phyloP scores from a whole-genome alignment of 2,113 vertebrate species.

The Noturus placidus region DNA sequence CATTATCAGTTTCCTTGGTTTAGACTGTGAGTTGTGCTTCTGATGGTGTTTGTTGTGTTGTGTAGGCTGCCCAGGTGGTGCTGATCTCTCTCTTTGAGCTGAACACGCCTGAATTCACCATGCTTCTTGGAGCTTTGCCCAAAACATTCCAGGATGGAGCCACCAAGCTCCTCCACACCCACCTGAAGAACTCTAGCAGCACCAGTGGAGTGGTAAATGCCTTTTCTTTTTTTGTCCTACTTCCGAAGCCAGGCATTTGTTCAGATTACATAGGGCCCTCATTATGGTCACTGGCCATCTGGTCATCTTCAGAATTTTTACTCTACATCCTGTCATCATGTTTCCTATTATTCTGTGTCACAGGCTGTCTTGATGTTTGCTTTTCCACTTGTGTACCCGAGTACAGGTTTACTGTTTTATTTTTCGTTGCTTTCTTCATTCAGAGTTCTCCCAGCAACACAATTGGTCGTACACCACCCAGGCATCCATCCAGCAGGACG shows the following conservation, averaged over 20 bases:
- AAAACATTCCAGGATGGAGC: slow-evolving; percentile 99
- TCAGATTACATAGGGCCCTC: neutral
- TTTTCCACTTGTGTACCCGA: neutral
- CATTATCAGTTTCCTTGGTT: neutral
- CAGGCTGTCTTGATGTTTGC: neutral
- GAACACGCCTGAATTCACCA: slow-evolving; percentile 98
- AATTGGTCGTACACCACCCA: slow-evolving; percentile 84
- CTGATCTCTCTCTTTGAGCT: slow-evolving; percentile 95
- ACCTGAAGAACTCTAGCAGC: slow-evolving; percentile 97
- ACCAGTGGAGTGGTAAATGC: slow-evolving; percentile 81
- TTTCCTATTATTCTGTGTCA: neutral
- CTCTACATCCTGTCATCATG: neutral
- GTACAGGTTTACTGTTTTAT: neutral
- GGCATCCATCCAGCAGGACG: slow-evolving; percentile 90
- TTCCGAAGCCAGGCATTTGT: neutral
- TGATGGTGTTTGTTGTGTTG: slow-evolving; percentile 11
- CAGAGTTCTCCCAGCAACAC: slow-evolving; percentile 97
- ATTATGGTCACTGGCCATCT: neutral
- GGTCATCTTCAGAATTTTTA: neutral
- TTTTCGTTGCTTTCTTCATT: slow-evolving; percentile 35
- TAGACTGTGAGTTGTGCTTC: neutral
- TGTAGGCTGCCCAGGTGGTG: slow-evolving; percentile 93
- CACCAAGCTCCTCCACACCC: slow-evolving; percentile 96
- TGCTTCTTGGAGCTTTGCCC: slow-evolving; percentile 97
- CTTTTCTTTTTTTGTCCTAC: neutral